phyloP scores from a whole-genome alignment of 2,888 invertebrate genomes.

The Ditula angustiorana region DNA sequence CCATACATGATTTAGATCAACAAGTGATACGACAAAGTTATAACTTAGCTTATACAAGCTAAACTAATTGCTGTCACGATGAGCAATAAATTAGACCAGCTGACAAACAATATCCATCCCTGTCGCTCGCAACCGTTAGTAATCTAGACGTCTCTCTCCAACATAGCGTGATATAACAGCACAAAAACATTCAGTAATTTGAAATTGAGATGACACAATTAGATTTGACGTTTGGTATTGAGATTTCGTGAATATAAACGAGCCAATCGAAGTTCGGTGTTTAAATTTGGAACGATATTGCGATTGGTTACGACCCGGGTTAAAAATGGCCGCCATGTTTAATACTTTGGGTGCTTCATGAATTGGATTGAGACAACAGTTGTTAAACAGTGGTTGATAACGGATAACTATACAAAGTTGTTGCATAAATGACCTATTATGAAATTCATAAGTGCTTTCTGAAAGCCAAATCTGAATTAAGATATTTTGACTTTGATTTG shows the following conservation, averaged over 20 bases:
- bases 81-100: slow-evolving; percentile 19
- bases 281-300: slow-evolving; percentile 39
- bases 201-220: slow-evolving; percentile 40
- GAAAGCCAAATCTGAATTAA: too few relatives aligned
- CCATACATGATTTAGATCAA: neutral
- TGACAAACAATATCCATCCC: slow-evolving; percentile 31
- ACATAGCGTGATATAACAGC: slow-evolving; percentile 26
- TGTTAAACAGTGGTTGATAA: too few relatives aligned
- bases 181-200: slow-evolving; percentile 35
- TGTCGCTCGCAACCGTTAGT: neutral
- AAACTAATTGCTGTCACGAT: slow-evolving; percentile 35
- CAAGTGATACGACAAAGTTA: slow-evolving; percentile 7
- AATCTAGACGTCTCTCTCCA: slow-evolving; percentile 12
- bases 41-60: slow-evolving; percentile 13
- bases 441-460: too few relatives aligned
- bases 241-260: slow-evolving; percentile 46
- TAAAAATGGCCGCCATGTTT: neutral
- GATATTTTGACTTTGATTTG: too few relatives aligned
- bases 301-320: neutral
- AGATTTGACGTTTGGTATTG: slow-evolving; percentile 42
- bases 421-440: too few relatives aligned
- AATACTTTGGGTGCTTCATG: neutral
- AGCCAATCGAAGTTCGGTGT: slow-evolving; percentile 39
- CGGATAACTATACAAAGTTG: too few relatives aligned
- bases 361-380: neutral